Evolutionary conservation across 2,797 vertebrate genomes (phyloP).

Genomic region (Lepus townsendii): DNA sequence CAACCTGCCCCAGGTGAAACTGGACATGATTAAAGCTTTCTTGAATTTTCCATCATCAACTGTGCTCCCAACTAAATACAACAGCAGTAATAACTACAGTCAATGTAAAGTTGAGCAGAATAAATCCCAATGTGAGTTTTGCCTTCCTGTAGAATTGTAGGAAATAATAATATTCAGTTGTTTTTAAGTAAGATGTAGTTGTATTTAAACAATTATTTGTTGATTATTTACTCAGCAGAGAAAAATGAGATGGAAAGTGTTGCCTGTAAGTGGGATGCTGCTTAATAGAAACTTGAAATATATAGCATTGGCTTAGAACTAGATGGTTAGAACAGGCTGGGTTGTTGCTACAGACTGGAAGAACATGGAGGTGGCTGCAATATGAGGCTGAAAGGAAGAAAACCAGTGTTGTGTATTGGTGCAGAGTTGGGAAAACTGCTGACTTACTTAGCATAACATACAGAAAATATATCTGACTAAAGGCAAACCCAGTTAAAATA

Average conservation of each 20-base stretch:
- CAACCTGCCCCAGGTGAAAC: neutral
- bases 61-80: neutral
- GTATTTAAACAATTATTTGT: neutral
- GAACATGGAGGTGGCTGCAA: neutral
- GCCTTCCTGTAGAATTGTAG: neutral
- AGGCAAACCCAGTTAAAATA: neutral
- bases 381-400: neutral
- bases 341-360: neutral
- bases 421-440: neutral
- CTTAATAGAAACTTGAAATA: neutral
- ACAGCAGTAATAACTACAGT: neutral
- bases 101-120: neutral
- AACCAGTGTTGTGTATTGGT: neutral
- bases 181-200: neutral
- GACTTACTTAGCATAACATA: neutral
- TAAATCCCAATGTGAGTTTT: neutral
- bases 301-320: neutral
- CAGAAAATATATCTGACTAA: neutral
- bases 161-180: neutral
- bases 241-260: neutral
- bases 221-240: slow-evolving; percentile 15
- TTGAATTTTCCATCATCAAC: neutral
- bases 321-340: neutral
- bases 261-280: neutral
- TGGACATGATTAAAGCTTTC: neutral